Evolutionary conservation across 37 sponge, comb jelly and placozoan genomes (phyloP), one percentile per base, ranked within the genome.

Genomic region (Lycopodina hypogea): DNA sequence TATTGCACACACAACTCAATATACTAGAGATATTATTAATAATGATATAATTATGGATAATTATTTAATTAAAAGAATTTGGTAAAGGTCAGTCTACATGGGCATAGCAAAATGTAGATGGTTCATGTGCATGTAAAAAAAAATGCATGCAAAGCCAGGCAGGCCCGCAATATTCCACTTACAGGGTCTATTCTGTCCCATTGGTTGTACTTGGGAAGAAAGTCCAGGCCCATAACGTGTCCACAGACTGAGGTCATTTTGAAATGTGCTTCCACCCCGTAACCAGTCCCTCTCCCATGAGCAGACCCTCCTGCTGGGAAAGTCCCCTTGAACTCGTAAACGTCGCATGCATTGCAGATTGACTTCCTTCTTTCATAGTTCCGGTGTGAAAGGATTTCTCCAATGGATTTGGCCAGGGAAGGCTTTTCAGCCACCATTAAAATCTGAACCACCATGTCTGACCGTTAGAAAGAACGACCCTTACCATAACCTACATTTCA

Each of bases 341-440:
- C 90, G 30, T 90, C 93, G 66, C 96, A 96, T 12, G 94, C 87
- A 65, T 52, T 71, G 85, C 96, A 93, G 34, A 78, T 70, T 53
- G 90, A 86, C 65, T 93, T 93, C 41, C 87, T 69, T 57, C 89
- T 68, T 36, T 70, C 80, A 67, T 78, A 81, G 29, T 65, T 24
- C 40, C 68, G 82, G 67, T 78, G 65, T 0, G 99, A 98, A 37
- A 98, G 90, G 19, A 98, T 96, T 29, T 91, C 95, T 48, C 96
- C 94, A 18, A 98, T 69, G 9, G 96, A 93, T 23, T 77, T 70
- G 9, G 99, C 99, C 83, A 98, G 76, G 18, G 96, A 95, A 1
- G 99, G 99, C 86, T 98, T 98, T 74, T 98, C 99, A 40, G 99
- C 99, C 9, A 98, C 94, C 99, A 98, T 96, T 68, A 98, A 76